These are phyloP conservation scores for Enteromius fasciolatus DNA, from an alignment of 2,797 vertebrate genomes.

Conservation along the genomic window DNA sequence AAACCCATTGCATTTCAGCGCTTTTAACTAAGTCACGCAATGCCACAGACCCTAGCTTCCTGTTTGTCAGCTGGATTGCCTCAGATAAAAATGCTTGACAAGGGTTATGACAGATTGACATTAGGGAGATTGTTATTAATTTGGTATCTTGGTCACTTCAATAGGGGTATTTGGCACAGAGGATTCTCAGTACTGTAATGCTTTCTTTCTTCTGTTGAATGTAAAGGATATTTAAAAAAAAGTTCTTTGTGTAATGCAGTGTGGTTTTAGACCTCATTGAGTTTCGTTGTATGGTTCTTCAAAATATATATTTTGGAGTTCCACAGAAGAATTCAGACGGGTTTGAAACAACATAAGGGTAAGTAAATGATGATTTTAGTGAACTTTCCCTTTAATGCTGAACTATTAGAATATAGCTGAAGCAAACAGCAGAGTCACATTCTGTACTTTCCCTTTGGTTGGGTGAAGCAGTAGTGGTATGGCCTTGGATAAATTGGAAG, in stretches of 20 bases:
- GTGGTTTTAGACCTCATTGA: background rate
- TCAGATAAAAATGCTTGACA: constrained; percentile 68
- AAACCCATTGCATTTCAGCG: constrained; percentile 29
- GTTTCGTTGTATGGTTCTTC: background rate
- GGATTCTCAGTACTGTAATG: background rate
- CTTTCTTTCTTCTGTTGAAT: background rate
- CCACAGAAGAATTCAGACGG: background rate
- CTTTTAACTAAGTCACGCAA: constrained; percentile 46
- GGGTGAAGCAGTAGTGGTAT: background rate
- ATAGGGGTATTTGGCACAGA: background rate
- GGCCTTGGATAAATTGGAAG: constrained; percentile 1
- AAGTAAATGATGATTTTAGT: background rate
- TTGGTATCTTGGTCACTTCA: constrained; percentile 1
- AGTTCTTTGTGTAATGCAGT: background rate
- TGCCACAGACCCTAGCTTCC: constrained; percentile 73
- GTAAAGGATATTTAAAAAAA: background rate
- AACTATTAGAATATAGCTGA: background rate
- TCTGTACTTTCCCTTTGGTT: constrained; percentile 5
- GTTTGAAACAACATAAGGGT: background rate
- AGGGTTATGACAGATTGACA: background rate
- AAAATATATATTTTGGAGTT: background rate
- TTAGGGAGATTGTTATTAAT: constrained; percentile 8
- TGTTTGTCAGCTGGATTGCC: constrained; percentile 69
- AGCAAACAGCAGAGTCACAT: background rate
- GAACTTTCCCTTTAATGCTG: background rate